Evolutionary conservation across 1,140 invertebrate genomes (phyloP), one percentile per base, ranked within the genome.

Genomic region (Capitella teleta): DNA sequence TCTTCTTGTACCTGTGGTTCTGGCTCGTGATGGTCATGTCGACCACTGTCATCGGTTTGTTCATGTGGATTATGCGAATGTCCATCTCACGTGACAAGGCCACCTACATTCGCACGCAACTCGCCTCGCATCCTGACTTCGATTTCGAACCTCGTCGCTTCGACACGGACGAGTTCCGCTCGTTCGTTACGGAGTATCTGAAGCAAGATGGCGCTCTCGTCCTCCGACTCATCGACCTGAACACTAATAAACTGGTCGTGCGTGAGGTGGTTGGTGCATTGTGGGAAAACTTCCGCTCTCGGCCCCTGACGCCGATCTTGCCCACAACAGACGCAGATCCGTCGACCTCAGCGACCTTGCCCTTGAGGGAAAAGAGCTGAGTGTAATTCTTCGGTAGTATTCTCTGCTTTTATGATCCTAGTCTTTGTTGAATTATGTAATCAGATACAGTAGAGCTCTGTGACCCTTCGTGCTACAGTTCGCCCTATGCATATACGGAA

Each of bases 1-100:
- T 75, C 32, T 75, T 74, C 55, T 66, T 76, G 24, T 70, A 76
- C 53, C 58, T 76, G 26, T 76, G 74, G 74, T 76, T 76, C 57
- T 76, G 74, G 74, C 44, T 67, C 36, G 49, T 55, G 23, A 45
- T 69, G 46, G 44, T 67, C 37, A 54, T 37, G 59, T 4, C 30
- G 21, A n/a, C 36, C n/a, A 50, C 44, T 14, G 18, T 23, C 23
- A 25, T 37, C 51, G 25, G 49, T 10, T 25, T 52, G 6, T 14
- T 38, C 32, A 36, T 21, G 25, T 48, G 43, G 44, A 14, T 52
- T 74, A 12, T 51, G 26, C 40, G 49, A 10, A 25, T 51, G 12
- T 19, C 24, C 18, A 48, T 51, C 42, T 23, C 28, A 8, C n/a
- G 34, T 21, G 49, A 51, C 42, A 26, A 25, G n/a, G 23, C 32